Base-by-base conservation (phyloP, 2,113 vertebrate genomes). In the Gallinago jamesoni region DNA sequence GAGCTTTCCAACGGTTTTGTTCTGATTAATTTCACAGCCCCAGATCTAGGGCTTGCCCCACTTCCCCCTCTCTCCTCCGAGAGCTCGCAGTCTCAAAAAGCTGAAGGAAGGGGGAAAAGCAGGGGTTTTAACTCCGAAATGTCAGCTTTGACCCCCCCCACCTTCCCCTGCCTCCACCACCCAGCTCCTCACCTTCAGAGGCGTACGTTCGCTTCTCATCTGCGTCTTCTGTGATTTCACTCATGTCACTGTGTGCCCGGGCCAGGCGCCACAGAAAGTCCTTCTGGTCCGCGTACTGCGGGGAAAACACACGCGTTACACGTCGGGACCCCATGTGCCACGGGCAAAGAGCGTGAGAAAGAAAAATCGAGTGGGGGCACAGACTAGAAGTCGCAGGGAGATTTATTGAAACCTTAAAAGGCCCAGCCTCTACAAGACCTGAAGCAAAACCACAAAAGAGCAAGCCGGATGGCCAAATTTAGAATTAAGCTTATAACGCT, bases 201-300 rank as follows among this genome's bases (percentile, higher is more conserved):
- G 98, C 98, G 4, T 98, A 99, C 2, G 95, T 97, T n/a, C 96
- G 98, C 97, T 97, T 99, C 96, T 99, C 97, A 0, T 98, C 98
- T 8, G 77, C 37, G 25, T 98, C 98, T 25, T 98, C 98, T 0
- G 98, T 90, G 33, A 97, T 96, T 37, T 98, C 98, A 31, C 97
- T 98, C 98, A 99, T 98, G 81, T 99, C 99, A 2, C 97, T 98
- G 84, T 99, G 99, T 5, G 99, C 99, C n/a, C 99, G 98, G 37
- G 99, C 99, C 92, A 99, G 97, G 95, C 99, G 98, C 99, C 99
- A 99, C 4, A 99, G 97, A 62, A 99, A 99, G 47, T 99, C 98
- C 8, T 95, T 95, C 91, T 94, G 98, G 80, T 97, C 97, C 13
- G 96, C 98, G 15, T 99, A 98, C 99, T 99, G 97, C 21, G 30